A percentile compares a stretch with the other conserved stretches of the same genome.
phyloP scores from a whole-genome alignment of 30 jellyfish, hydroid and myxozoan genomes.

The Phacellophora camtschatica region DNA sequence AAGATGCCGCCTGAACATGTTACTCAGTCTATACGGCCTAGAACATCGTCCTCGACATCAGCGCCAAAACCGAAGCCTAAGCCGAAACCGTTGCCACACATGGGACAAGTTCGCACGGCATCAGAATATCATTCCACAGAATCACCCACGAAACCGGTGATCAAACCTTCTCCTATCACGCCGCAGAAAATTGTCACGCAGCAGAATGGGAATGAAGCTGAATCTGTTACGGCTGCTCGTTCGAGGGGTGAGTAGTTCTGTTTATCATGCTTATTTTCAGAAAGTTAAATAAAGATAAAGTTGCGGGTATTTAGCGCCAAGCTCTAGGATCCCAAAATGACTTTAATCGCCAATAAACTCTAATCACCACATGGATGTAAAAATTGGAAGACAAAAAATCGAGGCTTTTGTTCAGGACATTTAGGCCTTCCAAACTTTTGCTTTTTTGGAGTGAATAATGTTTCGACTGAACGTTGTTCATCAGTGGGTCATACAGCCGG shows the following conservation, averaged over 20 bases:
- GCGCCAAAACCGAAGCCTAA: conserved; percentile 81
- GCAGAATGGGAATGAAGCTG: conserved; percentile 35
- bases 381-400: too few relatives aligned
- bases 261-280: neutral
- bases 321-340: too few relatives aligned
- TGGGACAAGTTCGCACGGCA: conserved; percentile 81
- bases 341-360: too few relatives aligned
- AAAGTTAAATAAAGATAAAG: too few relatives aligned
- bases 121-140: conserved; percentile 69
- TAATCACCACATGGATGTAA: too few relatives aligned
- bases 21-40: conserved; percentile 35
- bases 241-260: conserved; percentile 60
- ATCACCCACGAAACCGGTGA: conserved; percentile 45
- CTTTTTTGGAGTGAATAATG: too few relatives aligned
- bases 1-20: neutral
- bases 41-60: conserved; percentile 50
- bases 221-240: conserved; percentile 65
- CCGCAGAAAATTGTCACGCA: conserved; percentile 6
- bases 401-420: too few relatives aligned
- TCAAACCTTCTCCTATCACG: conserved; percentile 15
- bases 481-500: too few relatives aligned
- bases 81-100: conserved; percentile 61
- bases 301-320: neutral
- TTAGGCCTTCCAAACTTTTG: too few relatives aligned
- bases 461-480: too few relatives aligned